These are phyloP conservation scores for Macropus fuliginosus DNA, from an alignment of 2,797 vertebrate genomes.

Conservation along the genomic window DNA sequence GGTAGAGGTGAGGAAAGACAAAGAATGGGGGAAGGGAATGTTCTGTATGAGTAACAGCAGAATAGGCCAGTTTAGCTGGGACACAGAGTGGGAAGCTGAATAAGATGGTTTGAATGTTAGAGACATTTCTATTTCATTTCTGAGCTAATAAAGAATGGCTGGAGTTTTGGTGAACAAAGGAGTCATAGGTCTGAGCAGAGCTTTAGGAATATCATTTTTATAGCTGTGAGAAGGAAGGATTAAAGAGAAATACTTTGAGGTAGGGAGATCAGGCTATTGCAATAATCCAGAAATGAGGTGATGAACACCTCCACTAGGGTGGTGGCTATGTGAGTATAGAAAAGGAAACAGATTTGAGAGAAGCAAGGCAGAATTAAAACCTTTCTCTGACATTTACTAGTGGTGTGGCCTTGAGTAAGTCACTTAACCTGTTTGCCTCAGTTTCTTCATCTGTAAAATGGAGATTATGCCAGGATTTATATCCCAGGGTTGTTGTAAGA, in stretches of 20 bases:
- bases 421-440: neutral
- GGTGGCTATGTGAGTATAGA: neutral
- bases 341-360: neutral
- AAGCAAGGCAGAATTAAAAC: neutral
- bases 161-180: neutral
- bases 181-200: neutral
- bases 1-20: neutral
- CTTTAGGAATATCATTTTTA: neutral
- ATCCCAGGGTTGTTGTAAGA: neutral
- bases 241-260: neutral
- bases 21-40: neutral
- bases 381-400: neutral
- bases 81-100: neutral
- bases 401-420: neutral
- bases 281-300: neutral
- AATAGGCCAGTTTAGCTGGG: neutral
- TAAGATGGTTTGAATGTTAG: neutral
- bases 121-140: neutral
- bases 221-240: neutral
- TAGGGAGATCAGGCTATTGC: neutral
- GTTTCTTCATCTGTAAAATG: neutral
- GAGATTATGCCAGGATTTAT: neutral
- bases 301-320: neutral
- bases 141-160: neutral
- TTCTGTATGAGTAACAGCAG: neutral